Percentiles rank a stretch among this genome's conserved stretches.
phyloP scores from a whole-genome alignment of 2,888 invertebrate species.

The Chrysopilus asiliformis region DNA sequence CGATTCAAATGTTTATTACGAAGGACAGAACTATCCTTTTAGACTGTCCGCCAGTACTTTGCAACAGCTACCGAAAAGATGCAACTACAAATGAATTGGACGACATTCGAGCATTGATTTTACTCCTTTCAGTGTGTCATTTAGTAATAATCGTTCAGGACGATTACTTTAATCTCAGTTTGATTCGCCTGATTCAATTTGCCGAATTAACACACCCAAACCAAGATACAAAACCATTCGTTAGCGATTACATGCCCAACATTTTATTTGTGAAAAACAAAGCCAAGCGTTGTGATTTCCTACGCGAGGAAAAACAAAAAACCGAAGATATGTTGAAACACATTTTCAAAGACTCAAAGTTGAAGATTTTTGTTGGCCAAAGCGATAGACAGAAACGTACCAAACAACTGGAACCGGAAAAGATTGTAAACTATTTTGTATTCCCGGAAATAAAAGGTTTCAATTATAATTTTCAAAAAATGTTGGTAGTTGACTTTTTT shows the following conservation, averaged over 20 bases:
- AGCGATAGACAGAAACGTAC: slow-evolving; percentile 19
- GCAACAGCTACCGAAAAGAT: slow-evolving; percentile 49
- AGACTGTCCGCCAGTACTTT: slow-evolving; percentile 69
- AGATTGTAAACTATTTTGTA: slow-evolving; percentile 20
- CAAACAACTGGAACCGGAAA: slow-evolving; percentile 17
- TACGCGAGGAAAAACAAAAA: slow-evolving; percentile 33
- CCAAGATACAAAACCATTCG: slow-evolving; percentile 32
- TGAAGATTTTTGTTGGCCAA: slow-evolving; percentile 22
- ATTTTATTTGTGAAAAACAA: slow-evolving; percentile 72
- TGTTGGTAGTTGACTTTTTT: too few relatives aligned
- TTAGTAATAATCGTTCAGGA: slow-evolving; percentile 79
- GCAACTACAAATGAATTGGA: slow-evolving; percentile 50
- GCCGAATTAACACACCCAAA: slow-evolving; percentile 37
- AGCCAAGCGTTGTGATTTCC: slow-evolving; percentile 60
- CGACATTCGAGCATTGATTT: slow-evolving; percentile 67
- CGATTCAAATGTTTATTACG: slow-evolving; percentile 61
- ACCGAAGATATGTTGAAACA: slow-evolving; percentile 22
- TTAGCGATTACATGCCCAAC: slow-evolving; percentile 63
- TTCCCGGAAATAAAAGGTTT: slow-evolving; percentile 21
- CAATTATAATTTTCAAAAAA: neutral
- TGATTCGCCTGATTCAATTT: slow-evolving; percentile 44
- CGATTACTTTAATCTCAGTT: slow-evolving; percentile 75
- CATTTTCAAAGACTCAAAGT: slow-evolving; percentile 23
- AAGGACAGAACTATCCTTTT: slow-evolving; percentile 66
- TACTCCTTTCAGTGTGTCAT: slow-evolving; percentile 81